Evolutionary conservation across 2,113 vertebrate species (phyloP), one percentile per base, ranked within the genome.

Genomic region (Cyprinodon tularosa): DNA sequence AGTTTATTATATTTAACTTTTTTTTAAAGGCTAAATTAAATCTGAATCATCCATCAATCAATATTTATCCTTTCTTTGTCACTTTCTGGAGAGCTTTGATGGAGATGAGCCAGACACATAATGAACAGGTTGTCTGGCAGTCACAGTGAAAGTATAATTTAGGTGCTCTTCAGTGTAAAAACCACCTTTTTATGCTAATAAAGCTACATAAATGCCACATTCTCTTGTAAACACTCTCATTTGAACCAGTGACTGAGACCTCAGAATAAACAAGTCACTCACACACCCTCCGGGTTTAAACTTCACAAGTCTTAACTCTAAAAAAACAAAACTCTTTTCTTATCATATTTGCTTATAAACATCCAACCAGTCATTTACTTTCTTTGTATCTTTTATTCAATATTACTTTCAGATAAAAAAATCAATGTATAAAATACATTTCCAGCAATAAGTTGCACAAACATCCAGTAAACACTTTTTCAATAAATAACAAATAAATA

Each of bases 401-500:
- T 67, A 36, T 70, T 66, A 37, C 66, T 78, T 82, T 68, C 15
- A 80, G 69, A 81, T 44, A 64, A 57, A 73, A 72, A 71, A 84
- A 62, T 84, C 74, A 74, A 70, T 9, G 72, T 68, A 76, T 57
- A 63, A 71, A 76, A 78, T 40, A 3, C 50, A 42, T 60, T 53
- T 73, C 81, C 45, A 72, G 64, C 39, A 67, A 68, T 53, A 38
- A 60, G 29, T 59, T 71, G 17, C 22, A 84, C 70, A 79, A 63
- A 72, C 50, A 66, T 74, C 77, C 50, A 78, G 71, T 68, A 75
- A 50, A 78, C 74, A 83, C 79, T 8, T 42, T 60, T 85, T 44
- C 60, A 84, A 89, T 90, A 90, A 88, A 85, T 84, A 86, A 78
- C 6, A 63, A 90, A 91, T 90, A 93, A 93, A 91, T 93, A 91